Base-by-base conservation (phyloP, 1,140 invertebrate genomes). In the Drosophila jambulina region DNA sequence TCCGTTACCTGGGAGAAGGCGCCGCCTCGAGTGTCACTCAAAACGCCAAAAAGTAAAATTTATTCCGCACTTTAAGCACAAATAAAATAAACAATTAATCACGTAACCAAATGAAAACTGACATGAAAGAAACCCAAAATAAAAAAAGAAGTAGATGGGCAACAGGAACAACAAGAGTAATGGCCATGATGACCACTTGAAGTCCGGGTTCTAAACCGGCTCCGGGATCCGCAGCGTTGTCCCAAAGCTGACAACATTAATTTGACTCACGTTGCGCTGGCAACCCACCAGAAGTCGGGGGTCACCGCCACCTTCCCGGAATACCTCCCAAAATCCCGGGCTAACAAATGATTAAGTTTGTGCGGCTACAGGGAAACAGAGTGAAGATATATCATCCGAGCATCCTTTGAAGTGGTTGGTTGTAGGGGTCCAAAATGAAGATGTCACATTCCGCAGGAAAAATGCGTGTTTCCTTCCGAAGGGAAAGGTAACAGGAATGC, bases 51-150 rank as follows among this genome's bases (percentile, higher is more conserved):
- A 10, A 56, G 56, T 45, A 32, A 45, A 57, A 62, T 82, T 72
- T 74, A 74, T 74, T 59, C 49, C 51, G 56, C 79, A 62, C 60
- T 78, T 71, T 53, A 54, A 61, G 65, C 58, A 25, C 21, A 45
- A 63, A 62, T 63, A 61, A 77, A 81, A 45, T 77, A 77, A 82
- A 62, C 79, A 81, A 81, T 81, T 82, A 82, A 81, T 82, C 79
- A 81, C 60, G 45, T 53, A 77, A 64, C 60, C 79, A 82, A 81
- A 81, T 72, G 69, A 71, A 78, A 78, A 59, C 63, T 78, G 64
- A 78, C 72, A 80, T 70, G 78, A 69, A 54, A 80, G 72, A 54
- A 53, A 46, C 62, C 43, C 17, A 15, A 56, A 56, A 70, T 36
- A 23, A 36, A 59, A 59, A 51, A 27, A 25, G 13, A 27, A 21